Percentiles rank a stretch among this genome's conserved stretches.
Conservation (phyloP, 2,113 vertebrate species). For the Rhinolophus sinicus region DNA sequence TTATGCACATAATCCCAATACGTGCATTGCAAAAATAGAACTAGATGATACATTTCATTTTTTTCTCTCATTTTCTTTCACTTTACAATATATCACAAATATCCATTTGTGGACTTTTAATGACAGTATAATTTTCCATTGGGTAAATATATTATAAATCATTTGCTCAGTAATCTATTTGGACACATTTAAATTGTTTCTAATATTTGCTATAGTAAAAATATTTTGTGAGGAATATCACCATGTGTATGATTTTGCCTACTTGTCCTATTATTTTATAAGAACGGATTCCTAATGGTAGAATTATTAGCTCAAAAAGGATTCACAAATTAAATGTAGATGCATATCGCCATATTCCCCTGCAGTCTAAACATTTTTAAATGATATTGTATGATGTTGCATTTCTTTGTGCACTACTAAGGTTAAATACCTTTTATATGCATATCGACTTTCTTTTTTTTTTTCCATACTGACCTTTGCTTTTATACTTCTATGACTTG, state of each 20-base stretch:
- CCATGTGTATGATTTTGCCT: neutral
- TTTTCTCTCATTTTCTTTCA: neutral
- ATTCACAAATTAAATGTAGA: neutral
- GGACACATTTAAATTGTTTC: neutral
- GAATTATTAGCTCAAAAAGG: neutral
- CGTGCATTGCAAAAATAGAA: neutral
- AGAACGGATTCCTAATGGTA: neutral
- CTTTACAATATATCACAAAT: neutral
- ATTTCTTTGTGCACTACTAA: neutral
- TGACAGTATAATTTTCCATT: neutral
- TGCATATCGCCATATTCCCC: neutral
- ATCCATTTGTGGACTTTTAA: neutral
- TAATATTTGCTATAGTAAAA: neutral
- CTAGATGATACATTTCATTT: neutral
- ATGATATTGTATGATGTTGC: neutral
- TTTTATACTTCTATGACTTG: neutral
- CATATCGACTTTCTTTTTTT: neutral
- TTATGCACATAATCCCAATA: neutral
- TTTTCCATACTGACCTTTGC: neutral
- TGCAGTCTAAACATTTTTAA: neutral
- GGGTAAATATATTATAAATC: neutral
- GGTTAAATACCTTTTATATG: neutral
- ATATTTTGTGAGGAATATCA: constrained; percentile 7
- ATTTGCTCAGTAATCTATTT: neutral
- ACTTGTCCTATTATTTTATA: neutral